phyloP scores from a whole-genome alignment of 2,888 invertebrate genomes.

The Ichneumoninae sp. region DNA sequence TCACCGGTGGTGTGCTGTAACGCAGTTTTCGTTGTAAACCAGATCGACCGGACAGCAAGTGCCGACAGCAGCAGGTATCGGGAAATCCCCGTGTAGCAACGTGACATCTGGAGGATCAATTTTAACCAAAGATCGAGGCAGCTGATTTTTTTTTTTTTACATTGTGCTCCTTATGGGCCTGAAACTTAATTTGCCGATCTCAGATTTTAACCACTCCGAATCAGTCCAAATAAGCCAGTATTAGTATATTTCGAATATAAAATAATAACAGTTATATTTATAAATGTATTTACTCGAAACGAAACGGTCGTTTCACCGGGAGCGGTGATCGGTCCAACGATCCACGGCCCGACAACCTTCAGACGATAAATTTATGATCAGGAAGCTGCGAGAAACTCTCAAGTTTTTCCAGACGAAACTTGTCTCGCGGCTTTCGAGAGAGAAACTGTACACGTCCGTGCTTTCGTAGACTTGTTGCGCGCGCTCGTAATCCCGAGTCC shows the following conservation, averaged over 20 bases:
- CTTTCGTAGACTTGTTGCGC: neutral
- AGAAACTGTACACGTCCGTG: neutral
- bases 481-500: conserved; percentile 13
- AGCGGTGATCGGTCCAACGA: neutral
- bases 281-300: neutral
- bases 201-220: no score
- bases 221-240: no score
- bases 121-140: no score
- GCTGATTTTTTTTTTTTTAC: no score
- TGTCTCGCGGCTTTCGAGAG: conserved; percentile 10
- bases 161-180: no score
- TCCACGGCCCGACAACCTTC: neutral
- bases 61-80: neutral
- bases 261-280: neutral
- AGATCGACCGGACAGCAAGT: neutral
- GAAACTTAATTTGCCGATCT: no score
- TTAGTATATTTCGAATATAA: no score
- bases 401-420: conserved; percentile 26
- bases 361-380: conserved; percentile 43
- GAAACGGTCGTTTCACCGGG: neutral
- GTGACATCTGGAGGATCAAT: no score
- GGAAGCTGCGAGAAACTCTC: conserved; percentile 42
- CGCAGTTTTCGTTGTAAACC: neutral
- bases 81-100: no score
- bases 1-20: neutral